Evolutionary conservation across 2,797 vertebrate species (phyloP), one percentile per base, ranked within the genome.

Genomic region (Diplodus puntazzo): DNA sequence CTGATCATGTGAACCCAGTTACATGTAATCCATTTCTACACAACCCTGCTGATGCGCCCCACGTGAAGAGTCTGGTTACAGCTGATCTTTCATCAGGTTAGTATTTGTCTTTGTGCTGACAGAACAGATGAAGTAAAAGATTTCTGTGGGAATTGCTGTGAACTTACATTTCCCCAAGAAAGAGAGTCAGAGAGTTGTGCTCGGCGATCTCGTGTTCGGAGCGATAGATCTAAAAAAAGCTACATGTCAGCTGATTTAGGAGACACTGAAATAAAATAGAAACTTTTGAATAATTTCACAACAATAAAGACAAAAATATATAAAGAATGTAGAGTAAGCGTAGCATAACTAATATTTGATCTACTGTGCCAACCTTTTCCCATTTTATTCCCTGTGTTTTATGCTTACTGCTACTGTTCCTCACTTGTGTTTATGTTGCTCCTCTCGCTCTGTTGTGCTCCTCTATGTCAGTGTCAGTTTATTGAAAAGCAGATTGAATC

Each of bases 401-500:
- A 16, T 48, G 16, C 55, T 77, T 30, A 25, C 13, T 5, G 30
- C 25, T 0, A n/a, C 61, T 63, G 18, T 18, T 67, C 11, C 39
- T 34, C 20, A n/a, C 1, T 13, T 39, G 21, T 20, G 34, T 58
- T 53, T 43, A 16, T 21, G 16, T 18, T 46, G 42, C 7, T 54
- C 54, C 27, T 61, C 53, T 39, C 30, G 4, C 25, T 76, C 14
- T 45, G 27, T 21, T 68, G 43, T 30, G 11, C 34, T 14, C 42
- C 12, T 64, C 39, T 17, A 2, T 62, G 73, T 63, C 11, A 73
- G 27, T 21, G 50, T 48, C 45, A 52, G 11, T 69, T 52, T 59
- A 74, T 8, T 52, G 55, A 82, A 82, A 65, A 60, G n/a, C 16
- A 27, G 46, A 72, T 49, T 61, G 0, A 46, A 53, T 69, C 23